Base-by-base conservation (phyloP, 2,888 invertebrate species). In the Nemotelus pantherinus region DNA sequence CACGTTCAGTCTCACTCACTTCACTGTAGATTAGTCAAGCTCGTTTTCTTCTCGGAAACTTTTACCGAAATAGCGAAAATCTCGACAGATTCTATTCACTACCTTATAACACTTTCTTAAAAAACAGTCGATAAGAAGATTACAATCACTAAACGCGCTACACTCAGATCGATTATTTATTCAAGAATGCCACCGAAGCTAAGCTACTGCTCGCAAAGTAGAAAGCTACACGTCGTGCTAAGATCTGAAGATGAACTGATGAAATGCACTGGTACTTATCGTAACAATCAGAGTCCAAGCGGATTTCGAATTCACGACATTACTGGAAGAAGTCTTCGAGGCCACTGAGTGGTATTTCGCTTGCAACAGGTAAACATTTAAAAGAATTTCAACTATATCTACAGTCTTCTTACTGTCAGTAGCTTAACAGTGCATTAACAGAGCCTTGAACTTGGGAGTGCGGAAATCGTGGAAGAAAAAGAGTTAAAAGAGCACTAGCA, bases 281-380 rank as follows among this genome's bases (percentile, higher is more conserved):
- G 25, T 4, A 58, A 58, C n/a, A 10, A 25, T 58, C 6, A 58
- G 58, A 58, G 39, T 58, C 10, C 5, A 25, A 53, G 25, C 44
- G 76, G 7, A 50, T 43, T 68, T 55, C 68, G 47, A 68, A 63
- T 48, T 39, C 68, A 67, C 78, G 75, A 78, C 78, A 77, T 78
- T 71, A 67, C 77, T 77, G 58, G 43, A 44, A 78, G 78, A 70
- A 77, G 80, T 81, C 81, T 78, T 77, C 70, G 78, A 81, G 79
- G 79, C 80, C 79, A 81, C 81, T 81, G 81, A 81, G 77, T 79
- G 79, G 65, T 72, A 76, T 78, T 81, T 77, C 72, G 78, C 79
- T 78, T 78, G 78, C 78, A 77, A 70, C 78, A 77, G 75, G 79
- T 79, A 79, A 77, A 79, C 67, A 77, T 79, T 79, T 65, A 79